phyloP scores from a whole-genome alignment of 2,113 vertebrate genomes.

The Panthera tigris region DNA sequence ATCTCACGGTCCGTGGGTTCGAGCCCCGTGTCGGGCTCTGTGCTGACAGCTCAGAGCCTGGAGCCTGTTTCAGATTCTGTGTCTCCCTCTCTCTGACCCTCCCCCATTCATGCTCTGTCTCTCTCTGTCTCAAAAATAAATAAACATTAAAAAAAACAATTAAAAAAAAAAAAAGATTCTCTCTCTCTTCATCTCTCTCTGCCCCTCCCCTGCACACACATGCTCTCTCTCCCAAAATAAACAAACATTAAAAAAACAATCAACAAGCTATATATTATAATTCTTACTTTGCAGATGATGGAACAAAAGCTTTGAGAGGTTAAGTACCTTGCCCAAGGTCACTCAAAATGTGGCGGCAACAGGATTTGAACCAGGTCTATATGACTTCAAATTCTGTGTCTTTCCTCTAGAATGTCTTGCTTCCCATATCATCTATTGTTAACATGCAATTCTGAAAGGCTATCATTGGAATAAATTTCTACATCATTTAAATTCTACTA shows the following conservation, averaged over 20 bases:
- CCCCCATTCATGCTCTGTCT: no score
- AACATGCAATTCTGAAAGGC: conserved; percentile 19
- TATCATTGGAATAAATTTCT: conserved; percentile 46
- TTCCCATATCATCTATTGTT: background rate
- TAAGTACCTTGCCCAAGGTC: background rate
- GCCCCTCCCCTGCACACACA: no score
- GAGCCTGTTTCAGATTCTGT: no score
- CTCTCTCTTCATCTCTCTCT: no score
- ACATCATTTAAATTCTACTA: background rate
- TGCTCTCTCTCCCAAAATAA: no score
- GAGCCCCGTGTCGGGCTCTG: no score
- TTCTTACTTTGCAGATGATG: background rate
- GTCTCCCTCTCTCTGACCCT: no score
- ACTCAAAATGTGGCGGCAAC: background rate
- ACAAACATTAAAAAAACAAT: background rate
- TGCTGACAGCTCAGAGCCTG: no score
- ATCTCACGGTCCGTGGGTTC: no score
- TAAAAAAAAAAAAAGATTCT: no score
- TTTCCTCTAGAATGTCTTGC: background rate
- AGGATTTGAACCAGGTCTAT: background rate
- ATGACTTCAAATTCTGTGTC: background rate
- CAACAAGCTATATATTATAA: background rate
- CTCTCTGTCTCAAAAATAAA: no score
- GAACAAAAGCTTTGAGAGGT: background rate
- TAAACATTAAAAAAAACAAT: no score